These are phyloP conservation scores for Odontamblyopus rebecca DNA, from an alignment of 2,797 vertebrate species.

Conservation along the genomic window DNA sequence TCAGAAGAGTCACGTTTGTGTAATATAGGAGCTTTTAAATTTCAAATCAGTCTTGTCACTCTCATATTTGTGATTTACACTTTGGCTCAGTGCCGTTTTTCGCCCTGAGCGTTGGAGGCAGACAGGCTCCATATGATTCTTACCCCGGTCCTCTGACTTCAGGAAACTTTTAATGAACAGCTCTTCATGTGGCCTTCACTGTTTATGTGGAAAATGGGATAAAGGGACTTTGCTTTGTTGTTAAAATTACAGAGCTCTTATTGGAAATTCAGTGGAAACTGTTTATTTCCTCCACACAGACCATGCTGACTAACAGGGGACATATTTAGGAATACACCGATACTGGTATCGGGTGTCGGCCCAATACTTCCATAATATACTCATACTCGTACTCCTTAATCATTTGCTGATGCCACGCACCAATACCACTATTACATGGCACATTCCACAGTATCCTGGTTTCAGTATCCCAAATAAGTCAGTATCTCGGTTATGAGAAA, in stretches of 20 bases:
- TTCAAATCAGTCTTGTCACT: no score
- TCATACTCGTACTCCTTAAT: no score
- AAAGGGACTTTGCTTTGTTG: background rate
- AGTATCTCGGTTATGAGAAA: no score
- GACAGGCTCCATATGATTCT: background rate
- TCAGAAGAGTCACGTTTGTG: no score
- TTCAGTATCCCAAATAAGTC: no score
- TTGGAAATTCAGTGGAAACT: background rate
- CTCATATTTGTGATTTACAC: background rate
- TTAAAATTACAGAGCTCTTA: background rate
- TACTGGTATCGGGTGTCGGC: no score
- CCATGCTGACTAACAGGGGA: background rate
- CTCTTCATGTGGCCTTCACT: conserved; percentile 1
- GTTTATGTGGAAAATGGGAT: background rate
- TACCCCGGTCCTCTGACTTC: background rate
- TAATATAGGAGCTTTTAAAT: no score
- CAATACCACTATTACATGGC: no score
- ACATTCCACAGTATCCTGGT: no score
- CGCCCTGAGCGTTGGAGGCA: background rate
- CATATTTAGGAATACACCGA: no score
- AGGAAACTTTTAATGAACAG: conserved; percentile 1
- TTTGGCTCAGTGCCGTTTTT: background rate
- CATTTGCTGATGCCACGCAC: no score
- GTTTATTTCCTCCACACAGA: background rate
- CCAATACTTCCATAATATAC: no score